Conservation (phyloP, 2,888 invertebrate genomes). For the Tuberolachnus salignus region DNA sequence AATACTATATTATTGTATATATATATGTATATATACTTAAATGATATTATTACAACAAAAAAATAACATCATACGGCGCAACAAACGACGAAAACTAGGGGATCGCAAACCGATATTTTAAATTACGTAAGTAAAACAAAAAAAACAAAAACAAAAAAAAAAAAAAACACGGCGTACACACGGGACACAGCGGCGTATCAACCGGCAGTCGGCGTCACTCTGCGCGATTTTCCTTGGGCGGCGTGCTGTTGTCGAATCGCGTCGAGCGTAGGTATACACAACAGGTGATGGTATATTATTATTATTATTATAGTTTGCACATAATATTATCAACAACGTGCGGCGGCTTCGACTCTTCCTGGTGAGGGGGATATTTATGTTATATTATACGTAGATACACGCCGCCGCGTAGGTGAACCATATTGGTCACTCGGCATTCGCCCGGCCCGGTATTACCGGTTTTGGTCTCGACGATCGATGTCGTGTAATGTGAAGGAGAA, state of each 20-base stretch:
- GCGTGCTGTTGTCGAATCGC: not conserved
- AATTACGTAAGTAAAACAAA: conserved; percentile 30
- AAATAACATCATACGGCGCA: not conserved
- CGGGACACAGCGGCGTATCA: conserved; percentile 29
- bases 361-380: not conserved
- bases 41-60: not conserved
- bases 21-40: too few species aligned
- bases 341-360: not conserved
- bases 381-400: not conserved
- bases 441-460: not conserved
- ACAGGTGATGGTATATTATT: conserved; percentile 27
- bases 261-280: not conserved
- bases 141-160: conserved; percentile 20
- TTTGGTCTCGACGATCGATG: not conserved
- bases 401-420: too few species aligned
- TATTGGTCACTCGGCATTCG: not conserved
- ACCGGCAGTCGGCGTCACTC: conserved; percentile 38
- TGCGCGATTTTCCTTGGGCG: conserved; percentile 18
- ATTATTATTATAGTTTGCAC: not conserved
- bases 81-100: not conserved
- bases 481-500: not conserved
- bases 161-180: conserved; percentile 19
- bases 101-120: not conserved
- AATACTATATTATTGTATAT: too few species aligned
- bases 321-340: not conserved